Percentiles rank a stretch among this genome's conserved stretches.
phyloP scores from a whole-genome alignment of 2,888 invertebrate genomes.

The Ochropleura plecta region DNA sequence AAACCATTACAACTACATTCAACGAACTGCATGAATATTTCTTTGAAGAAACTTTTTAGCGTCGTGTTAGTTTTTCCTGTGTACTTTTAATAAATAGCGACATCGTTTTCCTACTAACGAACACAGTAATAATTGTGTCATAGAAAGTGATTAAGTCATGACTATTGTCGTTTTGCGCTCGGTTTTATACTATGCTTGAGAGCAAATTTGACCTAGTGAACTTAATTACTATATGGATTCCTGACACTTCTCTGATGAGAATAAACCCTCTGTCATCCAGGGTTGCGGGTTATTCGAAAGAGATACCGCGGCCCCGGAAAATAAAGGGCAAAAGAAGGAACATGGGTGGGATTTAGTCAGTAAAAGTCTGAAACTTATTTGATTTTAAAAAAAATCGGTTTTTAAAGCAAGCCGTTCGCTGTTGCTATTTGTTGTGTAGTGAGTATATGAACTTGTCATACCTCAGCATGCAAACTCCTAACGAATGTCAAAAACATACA shows the following conservation, averaged over 20 bases:
- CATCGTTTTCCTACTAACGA: slow-evolving; percentile 30
- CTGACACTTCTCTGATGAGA: not conserved
- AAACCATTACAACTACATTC: slow-evolving; percentile 73
- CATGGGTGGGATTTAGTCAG: too few species aligned
- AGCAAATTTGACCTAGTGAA: not conserved
- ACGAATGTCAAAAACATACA: not conserved
- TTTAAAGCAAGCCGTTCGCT: too few species aligned
- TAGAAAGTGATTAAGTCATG: slow-evolving; percentile 31
- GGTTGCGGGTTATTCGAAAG: too few species aligned
- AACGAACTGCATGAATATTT: slow-evolving; percentile 73
- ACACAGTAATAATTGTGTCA: slow-evolving; percentile 26
- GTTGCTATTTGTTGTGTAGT: too few species aligned
- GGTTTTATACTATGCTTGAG: slow-evolving; percentile 6
- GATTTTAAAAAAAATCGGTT: too few species aligned
- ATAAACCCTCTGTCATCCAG: not conserved
- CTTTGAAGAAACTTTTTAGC: slow-evolving; percentile 67
- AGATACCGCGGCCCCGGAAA: too few species aligned
- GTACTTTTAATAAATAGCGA: slow-evolving; percentile 22
- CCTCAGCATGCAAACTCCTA: not conserved
- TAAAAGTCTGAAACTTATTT: too few species aligned
- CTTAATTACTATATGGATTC: slow-evolving; percentile 27
- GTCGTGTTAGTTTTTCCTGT: slow-evolving; percentile 6
- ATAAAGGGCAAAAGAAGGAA: too few species aligned
- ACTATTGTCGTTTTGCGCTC: slow-evolving; percentile 10
- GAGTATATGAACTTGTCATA: not conserved